These are phyloP conservation scores for Tachina grossa DNA, from an alignment of 2,888 invertebrate species.

Conservation along the genomic window DNA sequence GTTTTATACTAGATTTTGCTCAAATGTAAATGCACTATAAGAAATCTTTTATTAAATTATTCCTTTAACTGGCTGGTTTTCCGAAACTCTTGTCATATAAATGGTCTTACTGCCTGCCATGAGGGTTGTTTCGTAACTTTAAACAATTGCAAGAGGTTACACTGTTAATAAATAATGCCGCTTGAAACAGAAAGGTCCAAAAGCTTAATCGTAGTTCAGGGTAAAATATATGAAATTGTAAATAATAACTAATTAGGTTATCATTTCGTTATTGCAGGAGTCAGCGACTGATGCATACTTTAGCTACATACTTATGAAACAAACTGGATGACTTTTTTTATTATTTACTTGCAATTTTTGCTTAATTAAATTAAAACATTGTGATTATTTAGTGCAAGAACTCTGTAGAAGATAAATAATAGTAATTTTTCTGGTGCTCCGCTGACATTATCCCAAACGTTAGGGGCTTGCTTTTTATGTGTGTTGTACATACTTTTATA, in stretches of 20 bases:
- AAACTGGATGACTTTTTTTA: too few relatives aligned
- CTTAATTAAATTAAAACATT: neutral
- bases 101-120: neutral
- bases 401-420: neutral
- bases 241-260: constrained; percentile 21
- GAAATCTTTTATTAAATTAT: neutral
- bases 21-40: too few relatives aligned
- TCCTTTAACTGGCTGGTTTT: neutral
- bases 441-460: neutral
- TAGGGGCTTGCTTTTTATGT: neutral
- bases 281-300: neutral
- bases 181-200: constrained; percentile 10
- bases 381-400: neutral
- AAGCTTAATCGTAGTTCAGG: constrained; percentile 19
- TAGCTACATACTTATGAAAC: too few relatives aligned
- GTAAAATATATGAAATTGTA: constrained; percentile 12
- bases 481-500: neutral
- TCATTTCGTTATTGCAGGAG: constrained; percentile 6
- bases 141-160: constrained; percentile 12
- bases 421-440: neutral
- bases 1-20: too few relatives aligned
- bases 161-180: constrained; percentile 43
- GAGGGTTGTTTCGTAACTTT: neutral
- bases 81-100: neutral
- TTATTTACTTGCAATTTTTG: neutral